These are phyloP conservation scores for Antidorcas marsupialis DNA, from an alignment of 2,113 vertebrate genomes.

Conservation along the genomic window DNA sequence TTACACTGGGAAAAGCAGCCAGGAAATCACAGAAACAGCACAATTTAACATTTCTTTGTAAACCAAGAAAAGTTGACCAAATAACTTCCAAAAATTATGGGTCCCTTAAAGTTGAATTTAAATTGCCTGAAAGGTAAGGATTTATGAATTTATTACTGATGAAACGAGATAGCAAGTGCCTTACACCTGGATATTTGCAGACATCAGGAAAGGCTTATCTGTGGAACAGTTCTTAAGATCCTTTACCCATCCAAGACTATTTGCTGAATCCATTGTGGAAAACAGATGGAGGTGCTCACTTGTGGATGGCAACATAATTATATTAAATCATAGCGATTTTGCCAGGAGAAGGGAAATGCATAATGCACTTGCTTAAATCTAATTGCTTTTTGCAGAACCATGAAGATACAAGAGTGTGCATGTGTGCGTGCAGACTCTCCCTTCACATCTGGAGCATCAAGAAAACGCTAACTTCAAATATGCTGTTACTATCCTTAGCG, in stretches of 20 bases:
- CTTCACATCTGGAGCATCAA: not conserved
- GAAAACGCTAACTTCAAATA: not conserved
- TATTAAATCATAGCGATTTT: slow-evolving; percentile 22
- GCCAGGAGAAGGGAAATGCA: not conserved
- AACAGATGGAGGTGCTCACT: slow-evolving; percentile 1
- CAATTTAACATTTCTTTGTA: not conserved
- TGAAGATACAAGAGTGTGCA: not conserved
- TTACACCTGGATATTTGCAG: not conserved
- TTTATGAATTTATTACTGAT: not conserved
- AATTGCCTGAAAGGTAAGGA: not conserved
- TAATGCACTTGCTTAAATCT: not conserved
- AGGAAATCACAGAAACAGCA: not conserved
- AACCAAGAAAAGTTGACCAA: not conserved
- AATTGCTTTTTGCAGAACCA: not conserved
- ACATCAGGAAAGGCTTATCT: not conserved
- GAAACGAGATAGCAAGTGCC: not conserved
- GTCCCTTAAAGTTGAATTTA: not conserved
- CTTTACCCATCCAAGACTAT: not conserved
- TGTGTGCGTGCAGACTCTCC: not conserved
- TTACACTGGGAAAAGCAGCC: not conserved
- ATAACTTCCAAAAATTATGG: not conserved
- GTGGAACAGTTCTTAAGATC: not conserved
- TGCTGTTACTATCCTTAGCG: not conserved
- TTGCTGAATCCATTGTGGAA: not conserved
- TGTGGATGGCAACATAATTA: slow-evolving; percentile 15